Evolutionary conservation across 2,888 invertebrate genomes (phyloP).

Genomic region (Oxyteleia sp.): DNA sequence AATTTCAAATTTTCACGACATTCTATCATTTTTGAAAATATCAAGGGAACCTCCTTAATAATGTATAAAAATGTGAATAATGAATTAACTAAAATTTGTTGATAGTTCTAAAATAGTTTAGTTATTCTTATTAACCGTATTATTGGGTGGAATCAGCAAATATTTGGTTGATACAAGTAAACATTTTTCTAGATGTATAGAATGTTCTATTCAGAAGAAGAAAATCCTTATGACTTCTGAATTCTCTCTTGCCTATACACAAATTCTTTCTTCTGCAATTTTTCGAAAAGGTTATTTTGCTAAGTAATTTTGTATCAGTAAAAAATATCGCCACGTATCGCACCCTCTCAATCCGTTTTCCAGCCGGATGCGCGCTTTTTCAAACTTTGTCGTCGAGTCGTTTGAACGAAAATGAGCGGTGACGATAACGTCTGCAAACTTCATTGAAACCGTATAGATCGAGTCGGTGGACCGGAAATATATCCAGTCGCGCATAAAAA

Average conservation of each 20-base stretch:
- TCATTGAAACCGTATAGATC: conserved; percentile 71
- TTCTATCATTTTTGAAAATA: too few species aligned
- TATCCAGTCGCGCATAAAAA: conserved; percentile 73
- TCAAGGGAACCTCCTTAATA: too few species aligned
- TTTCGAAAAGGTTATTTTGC: conserved; percentile 59
- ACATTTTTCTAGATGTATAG: too few species aligned
- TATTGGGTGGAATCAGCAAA: too few species aligned
- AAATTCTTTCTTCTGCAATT: conserved; percentile 21
- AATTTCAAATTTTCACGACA: too few species aligned
- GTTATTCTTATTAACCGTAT: too few species aligned
- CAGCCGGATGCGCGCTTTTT: conserved; percentile 69
- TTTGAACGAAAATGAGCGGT: conserved; percentile 72
- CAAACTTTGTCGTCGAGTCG: conserved; percentile 71
- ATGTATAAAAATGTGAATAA: too few species aligned
- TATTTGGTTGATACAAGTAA: too few species aligned
- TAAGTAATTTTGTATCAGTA: conserved; percentile 58
- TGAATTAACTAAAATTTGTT: too few species aligned
- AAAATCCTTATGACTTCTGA: not conserved
- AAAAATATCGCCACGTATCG: conserved; percentile 55
- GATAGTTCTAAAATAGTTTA: too few species aligned
- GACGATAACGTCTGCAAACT: conserved; percentile 68
- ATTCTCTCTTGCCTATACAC: not conserved
- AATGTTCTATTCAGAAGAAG: too few species aligned
- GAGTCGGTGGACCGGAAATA: conserved; percentile 73
- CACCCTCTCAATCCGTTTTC: conserved; percentile 68